phyloP scores from a whole-genome alignment of 2,888 invertebrate species.

The Dilophus febrilis region DNA sequence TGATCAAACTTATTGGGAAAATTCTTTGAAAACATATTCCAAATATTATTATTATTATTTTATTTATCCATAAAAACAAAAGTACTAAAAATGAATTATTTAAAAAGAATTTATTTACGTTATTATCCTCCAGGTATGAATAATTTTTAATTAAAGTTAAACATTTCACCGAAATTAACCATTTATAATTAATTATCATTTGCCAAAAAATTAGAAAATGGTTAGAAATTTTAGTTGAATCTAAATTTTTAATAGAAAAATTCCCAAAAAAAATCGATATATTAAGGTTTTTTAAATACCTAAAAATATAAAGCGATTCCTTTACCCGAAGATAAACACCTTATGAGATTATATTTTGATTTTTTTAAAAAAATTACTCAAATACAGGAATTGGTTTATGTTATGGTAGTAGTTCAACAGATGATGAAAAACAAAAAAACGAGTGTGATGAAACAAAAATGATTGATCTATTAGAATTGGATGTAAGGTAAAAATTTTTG shows the following conservation, averaged over 20 bases:
- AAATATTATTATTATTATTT: too few relatives aligned
- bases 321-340: too few relatives aligned
- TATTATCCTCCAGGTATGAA: constrained; percentile 55
- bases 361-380: constrained; percentile 3
- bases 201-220: too few relatives aligned
- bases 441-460: constrained; percentile 32
- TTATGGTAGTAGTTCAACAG: constrained; percentile 35
- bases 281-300: too few relatives aligned
- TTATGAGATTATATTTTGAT: constrained; percentile 3
- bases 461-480: constrained; percentile 46
- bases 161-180: constrained; percentile 1
- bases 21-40: too few relatives aligned
- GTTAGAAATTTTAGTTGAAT: too few relatives aligned
- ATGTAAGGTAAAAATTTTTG: constrained; percentile 34
- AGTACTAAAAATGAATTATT: constrained; percentile 11
- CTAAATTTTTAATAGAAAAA: too few relatives aligned
- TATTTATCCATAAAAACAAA: background rate
- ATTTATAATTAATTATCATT: constrained; percentile 2
- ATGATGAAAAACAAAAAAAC: too few relatives aligned
- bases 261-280: too few relatives aligned
- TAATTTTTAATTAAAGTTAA: background rate
- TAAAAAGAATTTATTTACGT: constrained; percentile 48
- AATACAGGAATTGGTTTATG: constrained; percentile 45
- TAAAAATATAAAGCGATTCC: too few relatives aligned
- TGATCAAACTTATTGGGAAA: too few relatives aligned